Conservation (phyloP, 2,113 vertebrate species). For the Psilopogon haemacephalus region DNA sequence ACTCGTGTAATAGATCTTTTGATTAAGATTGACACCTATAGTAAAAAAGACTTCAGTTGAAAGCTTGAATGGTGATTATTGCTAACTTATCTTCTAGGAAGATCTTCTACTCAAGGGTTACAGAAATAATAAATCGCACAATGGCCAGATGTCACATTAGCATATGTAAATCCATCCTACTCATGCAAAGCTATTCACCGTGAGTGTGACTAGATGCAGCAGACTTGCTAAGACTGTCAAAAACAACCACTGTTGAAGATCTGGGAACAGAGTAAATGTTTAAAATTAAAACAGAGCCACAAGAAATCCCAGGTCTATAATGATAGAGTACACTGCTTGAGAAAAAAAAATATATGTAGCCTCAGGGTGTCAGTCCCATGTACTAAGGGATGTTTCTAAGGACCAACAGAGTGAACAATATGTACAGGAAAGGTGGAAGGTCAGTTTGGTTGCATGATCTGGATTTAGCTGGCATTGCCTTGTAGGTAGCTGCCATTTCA, state of each 20-base stretch:
- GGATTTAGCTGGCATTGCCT: background rate
- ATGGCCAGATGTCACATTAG: conserved; percentile 70
- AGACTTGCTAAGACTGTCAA: conserved; percentile 50
- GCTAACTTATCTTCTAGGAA: conserved; percentile 12
- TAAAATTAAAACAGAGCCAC: background rate
- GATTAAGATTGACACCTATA: conserved; percentile 24
- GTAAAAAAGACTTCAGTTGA: background rate
- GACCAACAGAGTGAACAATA: no score
- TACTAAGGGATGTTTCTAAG: background rate
- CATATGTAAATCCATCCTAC: conserved; percentile 63
- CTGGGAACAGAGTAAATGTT: background rate
- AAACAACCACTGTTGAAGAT: conserved; percentile 28
- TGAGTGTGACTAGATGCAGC: conserved; percentile 54
- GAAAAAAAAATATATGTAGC: background rate
- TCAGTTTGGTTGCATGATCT: background rate
- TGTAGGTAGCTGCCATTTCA: background rate
- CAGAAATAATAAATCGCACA: conserved; percentile 55
- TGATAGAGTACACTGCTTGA: background rate
- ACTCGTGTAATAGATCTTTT: background rate
- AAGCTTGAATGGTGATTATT: conserved; percentile 9
- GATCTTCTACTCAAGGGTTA: conserved; percentile 50
- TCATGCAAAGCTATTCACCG: conserved; percentile 61
- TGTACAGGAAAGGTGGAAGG: accelerated
- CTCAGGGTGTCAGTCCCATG: background rate
- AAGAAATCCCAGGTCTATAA: background rate